Evolutionary conservation across 92 coral and sea anemone species (phyloP), one percentile per base, ranked within the genome.

Genomic region (Parazoanthus swiftii): DNA sequence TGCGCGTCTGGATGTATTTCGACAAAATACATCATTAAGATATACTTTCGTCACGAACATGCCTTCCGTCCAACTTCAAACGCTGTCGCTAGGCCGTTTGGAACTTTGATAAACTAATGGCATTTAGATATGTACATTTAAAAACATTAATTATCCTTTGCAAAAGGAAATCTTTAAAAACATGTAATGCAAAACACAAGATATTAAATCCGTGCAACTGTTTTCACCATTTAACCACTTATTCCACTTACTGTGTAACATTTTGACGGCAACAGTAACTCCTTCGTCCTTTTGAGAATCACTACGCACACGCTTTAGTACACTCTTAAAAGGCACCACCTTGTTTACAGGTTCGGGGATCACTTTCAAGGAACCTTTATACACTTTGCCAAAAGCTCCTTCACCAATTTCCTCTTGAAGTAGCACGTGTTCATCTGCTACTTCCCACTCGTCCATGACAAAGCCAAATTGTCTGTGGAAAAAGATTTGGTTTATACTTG

Each of bases 351-450:
- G 83, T 13, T 80, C 84, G 5, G 92, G 91, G 5, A 76, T 86
- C 85, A 79, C 88, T 20, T 72, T 81, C 4, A 94, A 84, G 48
- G 74, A 81, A 46, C 91, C 98, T 56, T 88, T 93, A 86, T 82
- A 93, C 44, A 94, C 98, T 88, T 91, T 94, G n/a, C 98, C 98
- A 83, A 94, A 94, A 29, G 98, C 98, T 33, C 98, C 98, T 82
- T 94, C 95, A 5, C 94, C 98, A 21, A 94, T 75, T 76, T 89
- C 93, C 44, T 93, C 91, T 2, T 93, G 91, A 39, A 94, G 81
- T 6, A 73, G 44, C 25, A 94, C 84, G 4, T 89, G 78, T 36
- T 93, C 89, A 1, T 59, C 89, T 50, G 89, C 71, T 4, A 94
- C 93, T 33, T 94, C 98, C 98, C 98, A 94, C 39, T 93, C 91